phyloP scores from a whole-genome alignment of 2,797 vertebrate genomes.

The Microctenopoma stevenorrisi region DNA sequence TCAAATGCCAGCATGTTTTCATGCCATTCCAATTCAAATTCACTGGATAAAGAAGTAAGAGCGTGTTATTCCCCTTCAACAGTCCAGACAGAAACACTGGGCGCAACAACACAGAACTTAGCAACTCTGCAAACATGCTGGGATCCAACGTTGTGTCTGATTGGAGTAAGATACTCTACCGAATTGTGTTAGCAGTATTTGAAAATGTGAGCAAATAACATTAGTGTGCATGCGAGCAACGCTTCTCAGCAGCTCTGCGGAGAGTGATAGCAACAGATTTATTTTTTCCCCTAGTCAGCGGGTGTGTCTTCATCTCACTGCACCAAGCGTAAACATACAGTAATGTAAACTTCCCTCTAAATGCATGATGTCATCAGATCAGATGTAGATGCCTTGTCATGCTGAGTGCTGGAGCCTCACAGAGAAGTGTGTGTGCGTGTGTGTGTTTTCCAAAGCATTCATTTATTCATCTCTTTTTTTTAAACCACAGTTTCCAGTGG shows the following conservation, averaged over 20 bases:
- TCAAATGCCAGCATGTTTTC: constrained; percentile 88
- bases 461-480: constrained; percentile 39
- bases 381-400: constrained; percentile 61
- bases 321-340: constrained; percentile 25
- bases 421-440: constrained; percentile 9
- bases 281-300: neutral
- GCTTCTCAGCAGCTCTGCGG: constrained; percentile 15
- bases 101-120: constrained; percentile 75
- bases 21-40: constrained; percentile 86
- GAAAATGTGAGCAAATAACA: constrained; percentile 35
- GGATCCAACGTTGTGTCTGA: constrained; percentile 73
- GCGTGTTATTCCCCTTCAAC: constrained; percentile 80
- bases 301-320: constrained; percentile 40
- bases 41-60: constrained; percentile 84
- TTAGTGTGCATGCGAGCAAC: constrained; percentile 39
- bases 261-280: constrained; percentile 8
- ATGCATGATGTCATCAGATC: constrained; percentile 64
- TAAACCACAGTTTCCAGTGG: constrained; percentile 64
- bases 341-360: constrained; percentile 56
- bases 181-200: constrained; percentile 53
- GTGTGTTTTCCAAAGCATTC: constrained; percentile 33
- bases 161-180: constrained; percentile 65
- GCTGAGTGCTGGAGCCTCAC: constrained; percentile 36
- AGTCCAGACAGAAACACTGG: constrained; percentile 76
- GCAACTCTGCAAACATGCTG: constrained; percentile 72